Percentiles rank a stretch among this genome's conserved stretches.
Evolutionary conservation across 2,888 invertebrate genomes (phyloP).

Genomic region (Hermodice carunculata): DNA sequence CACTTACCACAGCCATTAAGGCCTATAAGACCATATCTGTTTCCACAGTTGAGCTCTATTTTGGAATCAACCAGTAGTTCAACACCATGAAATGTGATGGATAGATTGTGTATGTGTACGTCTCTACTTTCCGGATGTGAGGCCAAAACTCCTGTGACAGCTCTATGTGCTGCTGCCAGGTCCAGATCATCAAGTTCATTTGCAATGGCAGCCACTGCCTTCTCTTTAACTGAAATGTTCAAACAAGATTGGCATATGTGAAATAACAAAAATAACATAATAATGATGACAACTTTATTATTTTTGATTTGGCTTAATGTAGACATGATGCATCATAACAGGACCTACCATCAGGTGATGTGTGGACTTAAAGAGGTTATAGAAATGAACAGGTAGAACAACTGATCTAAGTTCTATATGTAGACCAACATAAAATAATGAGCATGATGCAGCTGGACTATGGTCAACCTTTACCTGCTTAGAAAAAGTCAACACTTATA

Average conservation of each 20-base stretch:
- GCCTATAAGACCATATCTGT: conserved; percentile 96
- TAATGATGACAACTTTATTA: background rate
- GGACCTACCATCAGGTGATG: background rate
- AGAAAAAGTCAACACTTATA: too few relatives aligned
- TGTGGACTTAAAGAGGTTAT: too few relatives aligned
- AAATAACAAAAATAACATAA: background rate
- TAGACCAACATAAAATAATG: too few relatives aligned
- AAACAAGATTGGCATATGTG: background rate
- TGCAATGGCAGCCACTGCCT: conserved; percentile 76
- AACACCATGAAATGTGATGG: conserved; percentile 97
- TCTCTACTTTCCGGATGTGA: conserved; percentile 97
- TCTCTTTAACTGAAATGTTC: background rate
- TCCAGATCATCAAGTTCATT: conserved; percentile 85
- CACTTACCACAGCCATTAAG: conserved; percentile 99
- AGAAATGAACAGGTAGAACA: too few relatives aligned
- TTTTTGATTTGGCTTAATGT: background rate
- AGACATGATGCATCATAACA: background rate
- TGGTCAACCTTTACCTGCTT: too few relatives aligned
- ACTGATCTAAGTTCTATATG: too few relatives aligned
- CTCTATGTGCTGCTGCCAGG: conserved; percentile 83
- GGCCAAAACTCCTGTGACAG: conserved; percentile 88
- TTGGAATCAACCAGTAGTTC: conserved; percentile 96
- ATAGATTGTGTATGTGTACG: conserved; percentile 95
- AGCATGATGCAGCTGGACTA: too few relatives aligned
- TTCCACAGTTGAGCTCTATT: conserved; percentile 96